Conservation (phyloP, 2,113 vertebrate genomes). For the Podarcis muralis region DNA sequence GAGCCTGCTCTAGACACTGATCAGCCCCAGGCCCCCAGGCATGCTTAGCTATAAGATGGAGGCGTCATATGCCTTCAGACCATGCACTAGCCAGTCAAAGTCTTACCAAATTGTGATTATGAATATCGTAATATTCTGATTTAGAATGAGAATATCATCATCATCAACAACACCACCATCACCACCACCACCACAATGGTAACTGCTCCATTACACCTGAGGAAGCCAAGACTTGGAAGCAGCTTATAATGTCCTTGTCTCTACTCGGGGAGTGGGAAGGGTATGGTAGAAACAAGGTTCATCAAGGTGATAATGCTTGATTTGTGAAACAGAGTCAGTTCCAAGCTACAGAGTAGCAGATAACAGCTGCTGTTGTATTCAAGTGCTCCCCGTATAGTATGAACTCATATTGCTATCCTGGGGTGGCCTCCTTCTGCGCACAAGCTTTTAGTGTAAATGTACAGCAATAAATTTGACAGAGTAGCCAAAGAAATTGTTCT, state of each 20-base stretch:
- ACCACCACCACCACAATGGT: too few relatives aligned
- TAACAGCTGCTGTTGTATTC: neutral
- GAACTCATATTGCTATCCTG: neutral
- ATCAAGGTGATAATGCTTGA: slow-evolving; percentile 11
- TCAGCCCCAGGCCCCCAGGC: neutral
- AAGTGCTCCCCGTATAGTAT: neutral
- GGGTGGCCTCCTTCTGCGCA: neutral
- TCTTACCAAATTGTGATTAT: neutral
- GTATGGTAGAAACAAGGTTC: neutral
- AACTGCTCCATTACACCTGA: neutral
- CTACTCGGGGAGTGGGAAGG: neutral
- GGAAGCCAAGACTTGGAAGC: neutral
- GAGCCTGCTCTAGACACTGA: neutral
- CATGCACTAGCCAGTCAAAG: neutral
- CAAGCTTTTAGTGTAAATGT: slow-evolving; percentile 1
- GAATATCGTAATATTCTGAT: neutral
- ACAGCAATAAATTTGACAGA: slow-evolving; percentile 15
- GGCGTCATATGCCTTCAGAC: neutral
- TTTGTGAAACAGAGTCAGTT: neutral
- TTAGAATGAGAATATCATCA: neutral
- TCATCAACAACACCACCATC: neutral
- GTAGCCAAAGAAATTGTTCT: slow-evolving; percentile 17
- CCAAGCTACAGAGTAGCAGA: neutral
- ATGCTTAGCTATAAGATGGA: neutral
- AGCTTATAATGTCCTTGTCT: neutral